phyloP scores from a whole-genome alignment of 2,888 invertebrate genomes.

The Stramonita haemastoma region DNA sequence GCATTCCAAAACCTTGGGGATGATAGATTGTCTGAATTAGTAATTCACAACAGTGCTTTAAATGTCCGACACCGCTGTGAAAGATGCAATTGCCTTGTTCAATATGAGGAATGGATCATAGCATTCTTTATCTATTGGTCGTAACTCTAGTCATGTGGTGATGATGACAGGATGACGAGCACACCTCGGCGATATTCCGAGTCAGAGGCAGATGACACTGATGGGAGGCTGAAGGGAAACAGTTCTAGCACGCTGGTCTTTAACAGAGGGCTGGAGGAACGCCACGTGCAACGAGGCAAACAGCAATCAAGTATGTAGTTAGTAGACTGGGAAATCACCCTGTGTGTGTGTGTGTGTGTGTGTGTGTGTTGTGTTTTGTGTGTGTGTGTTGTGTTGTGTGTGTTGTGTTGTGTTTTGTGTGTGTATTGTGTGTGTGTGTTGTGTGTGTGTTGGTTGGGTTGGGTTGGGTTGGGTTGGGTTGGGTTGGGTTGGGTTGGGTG shows the following conservation, averaged over 20 bases:
- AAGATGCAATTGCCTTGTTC: no score
- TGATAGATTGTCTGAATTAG: no score
- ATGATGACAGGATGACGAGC: constrained; percentile 61
- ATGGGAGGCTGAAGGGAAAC: constrained; percentile 58
- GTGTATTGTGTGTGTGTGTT: background rate
- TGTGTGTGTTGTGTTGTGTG: background rate
- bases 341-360: background rate
- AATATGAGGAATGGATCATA: no score
- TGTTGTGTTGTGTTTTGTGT: background rate
- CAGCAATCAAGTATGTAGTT: constrained; percentile 83
- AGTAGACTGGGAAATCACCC: constrained; percentile 44
- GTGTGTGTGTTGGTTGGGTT: background rate
- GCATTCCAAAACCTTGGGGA: no score
- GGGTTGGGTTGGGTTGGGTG: background rate
- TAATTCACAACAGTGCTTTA: no score
- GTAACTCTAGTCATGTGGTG: no score
- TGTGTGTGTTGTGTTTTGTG: background rate
- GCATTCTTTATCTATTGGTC: background rate
- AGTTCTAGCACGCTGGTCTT: constrained; percentile 65
- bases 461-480: background rate
- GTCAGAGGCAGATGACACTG: constrained; percentile 49
- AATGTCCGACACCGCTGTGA: no score
- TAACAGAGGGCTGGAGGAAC: constrained; percentile 77
- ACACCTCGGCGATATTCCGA: constrained; percentile 57
- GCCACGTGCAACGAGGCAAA: constrained; percentile 85